Conservation (phyloP, 2,797 vertebrate species). For the Huso huso region DNA sequence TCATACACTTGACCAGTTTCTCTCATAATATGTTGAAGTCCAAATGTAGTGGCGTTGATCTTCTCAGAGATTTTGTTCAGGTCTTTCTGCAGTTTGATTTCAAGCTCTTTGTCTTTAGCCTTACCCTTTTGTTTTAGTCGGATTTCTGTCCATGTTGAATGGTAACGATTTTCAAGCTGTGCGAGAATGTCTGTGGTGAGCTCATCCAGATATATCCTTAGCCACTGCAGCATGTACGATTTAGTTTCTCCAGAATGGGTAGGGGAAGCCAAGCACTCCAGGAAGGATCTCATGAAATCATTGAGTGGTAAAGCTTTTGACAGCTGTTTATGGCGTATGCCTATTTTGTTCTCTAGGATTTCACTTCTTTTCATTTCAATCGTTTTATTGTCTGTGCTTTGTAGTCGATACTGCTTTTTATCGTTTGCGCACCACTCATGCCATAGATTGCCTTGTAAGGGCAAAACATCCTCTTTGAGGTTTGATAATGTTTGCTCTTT, state of each 20-base stretch:
- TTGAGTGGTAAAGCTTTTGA: not conserved
- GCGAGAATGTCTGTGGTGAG: conserved; percentile 3
- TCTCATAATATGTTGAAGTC: conserved; percentile 19
- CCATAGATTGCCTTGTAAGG: conserved; percentile 19
- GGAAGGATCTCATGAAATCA: conserved; percentile 11
- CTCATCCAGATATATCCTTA: conserved; percentile 12
- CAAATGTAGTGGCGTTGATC: conserved; percentile 9
- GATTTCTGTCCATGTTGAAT: conserved; percentile 10
- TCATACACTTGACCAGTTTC: conserved; percentile 17
- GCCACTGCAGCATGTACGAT: conserved; percentile 16
- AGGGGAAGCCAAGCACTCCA: conserved; percentile 6
- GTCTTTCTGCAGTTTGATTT: not conserved
- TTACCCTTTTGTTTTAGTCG: not conserved
- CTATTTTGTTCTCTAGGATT: not conserved
- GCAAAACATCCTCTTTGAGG: conserved; percentile 14
- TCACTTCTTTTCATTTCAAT: not conserved
- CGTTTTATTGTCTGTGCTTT: conserved; percentile 1
- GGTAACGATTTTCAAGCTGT: conserved; percentile 10
- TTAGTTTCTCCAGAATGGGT: conserved; percentile 8
- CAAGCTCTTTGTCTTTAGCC: not conserved
- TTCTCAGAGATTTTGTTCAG: conserved; percentile 3
- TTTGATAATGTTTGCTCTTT: not conserved
- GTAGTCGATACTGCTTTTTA: conserved; percentile 13
- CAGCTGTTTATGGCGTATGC: not conserved
- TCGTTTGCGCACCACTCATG: conserved; percentile 14